Evolutionary conservation across 2,797 vertebrate genomes (phyloP), one percentile per base, ranked within the genome.

Genomic region (Pogoniulus pusillus): DNA sequence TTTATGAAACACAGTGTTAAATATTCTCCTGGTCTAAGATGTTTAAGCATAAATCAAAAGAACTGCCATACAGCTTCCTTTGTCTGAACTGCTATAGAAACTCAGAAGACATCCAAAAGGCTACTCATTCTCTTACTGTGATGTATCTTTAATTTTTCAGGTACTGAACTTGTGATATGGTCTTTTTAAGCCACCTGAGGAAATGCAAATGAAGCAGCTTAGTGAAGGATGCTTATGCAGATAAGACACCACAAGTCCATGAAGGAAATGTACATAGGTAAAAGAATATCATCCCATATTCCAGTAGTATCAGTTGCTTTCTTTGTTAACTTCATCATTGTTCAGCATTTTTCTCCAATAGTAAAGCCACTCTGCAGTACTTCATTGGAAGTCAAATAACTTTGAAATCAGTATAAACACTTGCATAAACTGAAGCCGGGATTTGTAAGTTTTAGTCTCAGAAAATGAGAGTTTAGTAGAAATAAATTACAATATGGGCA

Each of bases 261-360:
- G 34, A 55, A 51, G 39, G 11, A 76, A 35, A 64, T 0, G 4
- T 4, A 84, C 15, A 34, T 4, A 7, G 5, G 12, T 23, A 39
- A 70, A 89, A 81, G 37, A 8, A 41, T 57, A 45, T 22, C 8
- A 7, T 8, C 12, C 24, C 59, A 30, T 68, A 55, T 64, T 20
- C 30, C 0, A 2, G 6, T 0, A 1, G 8, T 53, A 22, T 24
- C 34, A 19, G 39, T 43, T 55, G 35, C 5, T 29, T 7, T 23
- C 22, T 55, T 32, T 27, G 6, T 19, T 70, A 76, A 37, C 15
- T 55, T 34, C 47, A 80, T 20, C 41, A 49, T 72, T 59, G 27
- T 30, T 53, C 15, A 55, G 32, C 30, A 37, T n/a, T 83, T 80
- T 85, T 49, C 22, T 35, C 43, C 63, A 77, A 12, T 16, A 45